phyloP scores from a whole-genome alignment of 2,888 invertebrate species.

The Melipona beecheii region DNA sequence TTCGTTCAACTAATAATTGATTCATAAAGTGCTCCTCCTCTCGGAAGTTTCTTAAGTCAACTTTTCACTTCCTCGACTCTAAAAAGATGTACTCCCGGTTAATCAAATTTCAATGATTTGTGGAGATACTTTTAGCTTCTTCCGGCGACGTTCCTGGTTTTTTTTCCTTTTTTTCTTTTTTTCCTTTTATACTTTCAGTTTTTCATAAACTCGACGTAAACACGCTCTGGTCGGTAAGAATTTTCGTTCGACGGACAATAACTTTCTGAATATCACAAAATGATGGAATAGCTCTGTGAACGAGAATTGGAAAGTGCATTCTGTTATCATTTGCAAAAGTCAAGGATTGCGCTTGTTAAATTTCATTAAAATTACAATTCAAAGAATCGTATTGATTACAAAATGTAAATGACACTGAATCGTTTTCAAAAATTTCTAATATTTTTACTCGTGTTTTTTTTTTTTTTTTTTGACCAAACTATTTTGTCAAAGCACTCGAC shows the following conservation, averaged over 20 bases:
- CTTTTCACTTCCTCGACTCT: constrained; percentile 64
- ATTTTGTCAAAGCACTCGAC: background rate
- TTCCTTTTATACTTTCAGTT: background rate
- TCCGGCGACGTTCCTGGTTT: background rate
- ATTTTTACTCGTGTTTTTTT: background rate
- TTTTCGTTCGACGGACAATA: too few species aligned
- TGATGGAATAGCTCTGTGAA: too few species aligned
- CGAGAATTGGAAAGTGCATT: too few species aligned
- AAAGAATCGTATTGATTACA: background rate
- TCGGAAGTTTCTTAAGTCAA: constrained; percentile 66
- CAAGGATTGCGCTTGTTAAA: too few species aligned
- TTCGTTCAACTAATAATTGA: constrained; percentile 71
- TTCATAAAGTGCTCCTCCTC: constrained; percentile 65
- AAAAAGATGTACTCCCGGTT: constrained; percentile 66
- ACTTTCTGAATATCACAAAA: too few species aligned
- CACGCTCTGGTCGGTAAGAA: background rate
- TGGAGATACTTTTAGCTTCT: constrained; percentile 9
- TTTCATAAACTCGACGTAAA: background rate
- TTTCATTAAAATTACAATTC: background rate
- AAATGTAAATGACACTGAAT: background rate
- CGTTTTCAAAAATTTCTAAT: background rate
- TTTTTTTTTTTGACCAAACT: background rate
- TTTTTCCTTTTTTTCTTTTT: background rate
- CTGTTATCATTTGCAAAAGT: too few species aligned
- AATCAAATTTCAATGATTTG: constrained; percentile 70